Conservation (phyloP, 2,797 vertebrate genomes). For the Pogoniulus pusillus region DNA sequence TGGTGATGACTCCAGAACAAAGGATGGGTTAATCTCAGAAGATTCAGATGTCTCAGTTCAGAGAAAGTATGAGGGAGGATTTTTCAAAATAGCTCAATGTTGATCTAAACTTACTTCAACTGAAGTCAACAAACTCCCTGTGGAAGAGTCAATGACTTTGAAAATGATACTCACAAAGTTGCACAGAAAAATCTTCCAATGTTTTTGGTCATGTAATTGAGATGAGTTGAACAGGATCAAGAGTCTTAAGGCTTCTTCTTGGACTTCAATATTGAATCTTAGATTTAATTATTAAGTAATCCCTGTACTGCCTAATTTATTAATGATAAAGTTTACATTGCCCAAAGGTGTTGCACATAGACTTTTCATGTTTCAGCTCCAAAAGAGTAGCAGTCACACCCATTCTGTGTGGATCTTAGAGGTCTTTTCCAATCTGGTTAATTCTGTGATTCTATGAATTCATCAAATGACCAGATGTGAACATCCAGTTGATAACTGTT, state of each 20-base stretch:
- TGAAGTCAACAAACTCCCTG: slow-evolving; percentile 53
- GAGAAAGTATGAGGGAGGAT: slow-evolving; percentile 31
- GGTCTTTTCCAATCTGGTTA: too few species aligned
- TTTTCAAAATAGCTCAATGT: slow-evolving; percentile 45
- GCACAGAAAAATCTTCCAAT: slow-evolving; percentile 21
- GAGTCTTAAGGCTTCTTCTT: slow-evolving; percentile 50
- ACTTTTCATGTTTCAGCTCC: neutral
- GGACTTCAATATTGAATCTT: slow-evolving; percentile 55
- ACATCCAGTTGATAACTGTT: neutral
- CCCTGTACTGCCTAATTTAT: slow-evolving; percentile 15
- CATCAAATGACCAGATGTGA: neutral
- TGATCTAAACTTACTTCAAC: slow-evolving; percentile 45
- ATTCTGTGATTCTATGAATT: neutral
- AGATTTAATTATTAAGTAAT: slow-evolving; percentile 55
- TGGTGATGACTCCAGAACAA: neutral
- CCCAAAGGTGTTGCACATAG: neutral
- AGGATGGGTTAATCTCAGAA: slow-evolving; percentile 7
- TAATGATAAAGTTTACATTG: slow-evolving; percentile 37
- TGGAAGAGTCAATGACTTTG: slow-evolving; percentile 61
- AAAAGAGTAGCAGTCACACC: neutral
- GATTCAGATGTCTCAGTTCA: slow-evolving; percentile 12
- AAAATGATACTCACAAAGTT: slow-evolving; percentile 40
- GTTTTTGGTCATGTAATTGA: slow-evolving; percentile 56
- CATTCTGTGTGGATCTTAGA: neutral
- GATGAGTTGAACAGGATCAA: slow-evolving; percentile 50